These are phyloP conservation scores for Sebastes hopkinsi DNA, from an alignment of 2,797 vertebrate genomes.

Conservation along the genomic window DNA sequence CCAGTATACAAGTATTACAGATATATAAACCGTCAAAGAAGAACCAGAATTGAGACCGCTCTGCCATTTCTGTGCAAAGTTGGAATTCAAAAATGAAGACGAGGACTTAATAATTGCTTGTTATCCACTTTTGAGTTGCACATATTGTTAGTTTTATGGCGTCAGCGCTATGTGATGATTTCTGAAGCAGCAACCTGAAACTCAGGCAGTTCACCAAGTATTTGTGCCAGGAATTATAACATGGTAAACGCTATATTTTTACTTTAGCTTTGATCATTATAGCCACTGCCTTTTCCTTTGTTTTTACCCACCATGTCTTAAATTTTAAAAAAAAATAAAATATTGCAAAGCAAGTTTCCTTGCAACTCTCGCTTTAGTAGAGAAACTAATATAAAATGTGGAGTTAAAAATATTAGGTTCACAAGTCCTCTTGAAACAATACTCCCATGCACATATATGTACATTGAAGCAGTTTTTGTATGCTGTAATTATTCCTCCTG, in stretches of 20 bases:
- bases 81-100: neutral
- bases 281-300: neutral
- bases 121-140: neutral
- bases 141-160: neutral
- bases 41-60: neutral
- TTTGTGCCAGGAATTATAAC: neutral
- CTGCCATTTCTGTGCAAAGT: neutral
- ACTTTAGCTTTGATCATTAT: neutral
- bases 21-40: neutral
- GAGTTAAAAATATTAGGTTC: neutral
- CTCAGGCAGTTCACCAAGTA: neutral
- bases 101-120: neutral
- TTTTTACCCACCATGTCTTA: neutral
- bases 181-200: slow-evolving; percentile 1
- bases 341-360: neutral
- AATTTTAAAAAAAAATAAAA: slow-evolving; percentile 4
- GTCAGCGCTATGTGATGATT: neutral
- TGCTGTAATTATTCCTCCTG: neutral
- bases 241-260: neutral
- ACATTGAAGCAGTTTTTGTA: neutral
- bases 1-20: neutral
- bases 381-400: neutral
- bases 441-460: no score
- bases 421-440: neutral
- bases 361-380: neutral